A percentile compares a stretch with the other conserved stretches of the same genome.
Evolutionary conservation across 2,113 vertebrate genomes (phyloP).

Genomic region (Callipepla squamata): DNA sequence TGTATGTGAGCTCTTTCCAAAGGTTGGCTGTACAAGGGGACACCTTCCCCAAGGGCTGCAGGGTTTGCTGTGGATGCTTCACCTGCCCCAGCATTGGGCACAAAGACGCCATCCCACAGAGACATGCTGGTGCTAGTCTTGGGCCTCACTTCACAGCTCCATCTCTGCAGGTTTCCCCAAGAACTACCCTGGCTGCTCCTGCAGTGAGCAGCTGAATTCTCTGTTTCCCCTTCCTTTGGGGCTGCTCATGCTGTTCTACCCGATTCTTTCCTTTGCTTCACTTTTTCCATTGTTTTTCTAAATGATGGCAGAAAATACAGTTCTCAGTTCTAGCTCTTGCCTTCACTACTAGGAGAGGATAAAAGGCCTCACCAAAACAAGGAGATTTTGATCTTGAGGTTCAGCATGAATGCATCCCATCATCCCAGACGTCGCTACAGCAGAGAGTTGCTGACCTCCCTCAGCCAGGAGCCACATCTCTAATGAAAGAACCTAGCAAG

Average conservation of each 20-base stretch:
- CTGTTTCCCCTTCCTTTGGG: background rate
- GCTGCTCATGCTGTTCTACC: background rate
- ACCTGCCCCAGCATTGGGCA: background rate
- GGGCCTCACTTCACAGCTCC: background rate
- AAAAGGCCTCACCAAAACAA: background rate
- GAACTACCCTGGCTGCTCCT: background rate
- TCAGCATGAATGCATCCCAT: background rate
- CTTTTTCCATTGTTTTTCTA: background rate
- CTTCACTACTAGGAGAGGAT: background rate
- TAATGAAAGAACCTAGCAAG: background rate
- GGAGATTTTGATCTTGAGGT: background rate
- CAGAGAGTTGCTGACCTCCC: background rate
- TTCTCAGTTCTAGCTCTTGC: background rate
- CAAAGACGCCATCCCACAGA: fast-evolving
- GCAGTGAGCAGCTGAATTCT: background rate
- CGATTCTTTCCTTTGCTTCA: background rate
- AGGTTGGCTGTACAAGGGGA: background rate
- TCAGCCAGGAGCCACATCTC: fast-evolving
- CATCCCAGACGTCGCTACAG: background rate
- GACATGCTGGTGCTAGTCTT: background rate
- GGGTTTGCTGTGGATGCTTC: background rate
- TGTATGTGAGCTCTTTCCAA: background rate
- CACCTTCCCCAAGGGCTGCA: background rate
- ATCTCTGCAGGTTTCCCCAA: background rate
- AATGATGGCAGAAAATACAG: background rate